Evolutionary conservation across 2,797 vertebrate genomes (phyloP).

Genomic region (Gallirallus australis): DNA sequence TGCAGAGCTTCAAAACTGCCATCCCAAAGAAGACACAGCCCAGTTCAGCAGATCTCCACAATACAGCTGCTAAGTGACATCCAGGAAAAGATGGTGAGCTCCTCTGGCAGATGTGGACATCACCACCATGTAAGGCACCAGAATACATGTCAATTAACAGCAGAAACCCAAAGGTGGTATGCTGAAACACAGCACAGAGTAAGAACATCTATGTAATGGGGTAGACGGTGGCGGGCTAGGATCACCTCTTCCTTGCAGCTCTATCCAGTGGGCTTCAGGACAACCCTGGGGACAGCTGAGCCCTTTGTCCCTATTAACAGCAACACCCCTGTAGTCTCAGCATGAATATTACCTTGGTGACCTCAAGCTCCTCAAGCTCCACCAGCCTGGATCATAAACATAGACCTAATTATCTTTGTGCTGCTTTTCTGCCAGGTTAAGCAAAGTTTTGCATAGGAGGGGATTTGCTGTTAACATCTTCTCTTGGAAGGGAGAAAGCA

Average conservation of each 20-base stretch:
- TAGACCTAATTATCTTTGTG: neutral
- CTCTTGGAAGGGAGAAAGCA: neutral
- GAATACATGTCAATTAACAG: accelerated
- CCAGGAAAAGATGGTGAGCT: neutral
- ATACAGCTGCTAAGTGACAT: neutral
- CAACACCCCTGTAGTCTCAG: neutral
- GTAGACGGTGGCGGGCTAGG: accelerated
- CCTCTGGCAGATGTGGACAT: neutral
- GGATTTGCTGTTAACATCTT: neutral
- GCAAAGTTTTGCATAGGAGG: neutral
- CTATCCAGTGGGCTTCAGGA: neutral
- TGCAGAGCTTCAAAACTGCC: conserved; percentile 39
- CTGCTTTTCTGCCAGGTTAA: neutral
- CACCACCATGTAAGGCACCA: accelerated
- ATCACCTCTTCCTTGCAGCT: neutral
- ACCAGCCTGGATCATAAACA: neutral
- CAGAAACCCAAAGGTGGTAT: neutral
- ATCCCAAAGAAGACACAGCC: neutral
- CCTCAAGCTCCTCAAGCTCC: neutral
- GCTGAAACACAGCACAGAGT: neutral
- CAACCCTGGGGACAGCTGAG: neutral
- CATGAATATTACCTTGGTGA: neutral
- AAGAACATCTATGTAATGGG: neutral
- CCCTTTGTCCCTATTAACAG: neutral
- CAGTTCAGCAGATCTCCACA: neutral